Base-by-base conservation (phyloP, 2,113 vertebrate species). In the Sphaerodactylus townsendi region DNA sequence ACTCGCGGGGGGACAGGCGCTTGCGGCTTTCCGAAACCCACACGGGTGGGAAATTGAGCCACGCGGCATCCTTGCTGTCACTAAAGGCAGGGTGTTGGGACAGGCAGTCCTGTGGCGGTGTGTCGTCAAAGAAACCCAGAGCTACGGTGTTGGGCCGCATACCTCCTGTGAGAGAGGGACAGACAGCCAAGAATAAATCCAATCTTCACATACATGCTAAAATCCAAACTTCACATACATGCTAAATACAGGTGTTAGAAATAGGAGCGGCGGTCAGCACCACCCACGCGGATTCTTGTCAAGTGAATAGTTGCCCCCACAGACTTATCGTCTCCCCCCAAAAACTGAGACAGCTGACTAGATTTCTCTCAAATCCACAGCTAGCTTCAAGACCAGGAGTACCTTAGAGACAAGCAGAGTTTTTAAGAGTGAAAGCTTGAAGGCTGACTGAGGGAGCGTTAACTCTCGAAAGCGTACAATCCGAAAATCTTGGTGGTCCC, bases 131-230 rank as follows among this genome's bases (percentile, higher is more conserved):
- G 93, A 98, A 98, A 73, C 98, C 98, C 37, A 98, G 92, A 33
- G 98, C 96, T 28, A 98, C 92, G 14, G 97, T 98, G 94, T 98
- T 98, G 28, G 98, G 98, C 79, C 97, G 96, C 98, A 98, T 98
- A 53, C 98, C 97, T 0, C 98, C 98, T 98, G 86, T 5, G 90
- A 6, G 39, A 4, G 82, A 90, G 72, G 88, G 1, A 14, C 0
- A 0, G 0, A 2, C 10, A 2, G 33, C 9, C 2, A 66, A 13
- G 4, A 25, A 3, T 33, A 48, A 35, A 15, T 4, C 5, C 3
- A 3, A n/a, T n/a, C n/a, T n/a, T n/a, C n/a, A n/a, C n/a, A n/a
- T n/a, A n/a, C n/a, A n/a, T n/a, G n/a, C n/a, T n/a, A n/a, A n/a
- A n/a, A n/a, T n/a, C n/a, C n/a, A n/a, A n/a, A n/a, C n/a, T n/a